phyloP scores from a whole-genome alignment of 1,140 invertebrate genomes.

The Brachionus plicatilis region DNA sequence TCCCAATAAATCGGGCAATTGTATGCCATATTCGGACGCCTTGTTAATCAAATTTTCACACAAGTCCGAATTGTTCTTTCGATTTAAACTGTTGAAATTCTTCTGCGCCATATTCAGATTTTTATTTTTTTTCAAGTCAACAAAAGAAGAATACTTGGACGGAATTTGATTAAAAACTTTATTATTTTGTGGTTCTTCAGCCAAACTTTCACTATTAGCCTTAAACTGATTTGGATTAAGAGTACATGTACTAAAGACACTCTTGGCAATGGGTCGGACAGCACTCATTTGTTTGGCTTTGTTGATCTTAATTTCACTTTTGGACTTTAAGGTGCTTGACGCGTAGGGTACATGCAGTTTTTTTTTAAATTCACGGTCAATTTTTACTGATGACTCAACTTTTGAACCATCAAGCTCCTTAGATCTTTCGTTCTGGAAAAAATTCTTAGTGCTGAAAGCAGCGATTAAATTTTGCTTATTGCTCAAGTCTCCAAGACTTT shows the following conservation, averaged over 20 bases:
- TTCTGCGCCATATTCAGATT: not conserved
- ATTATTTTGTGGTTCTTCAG: not conserved
- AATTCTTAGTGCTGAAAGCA: slow-evolving; percentile 15
- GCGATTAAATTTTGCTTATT: slow-evolving; percentile 3
- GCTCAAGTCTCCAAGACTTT: not conserved
- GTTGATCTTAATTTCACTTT: slow-evolving; percentile 1
- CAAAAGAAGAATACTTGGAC: slow-evolving; percentile 26
- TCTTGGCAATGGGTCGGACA: not conserved
- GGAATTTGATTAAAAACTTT: not conserved
- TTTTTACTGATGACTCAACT: not conserved
- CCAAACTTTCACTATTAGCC: not conserved
- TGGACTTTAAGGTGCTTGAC: not conserved
- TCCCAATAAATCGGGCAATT: not conserved
- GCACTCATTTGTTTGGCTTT: not conserved
- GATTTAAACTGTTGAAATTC: not conserved
- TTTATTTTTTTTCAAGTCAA: slow-evolving; percentile 1
- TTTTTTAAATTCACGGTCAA: not conserved
- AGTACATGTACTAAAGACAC: not conserved
- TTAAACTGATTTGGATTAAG: not conserved
- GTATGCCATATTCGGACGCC: not conserved
- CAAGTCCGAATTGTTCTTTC: not conserved
- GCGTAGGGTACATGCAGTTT: not conserved
- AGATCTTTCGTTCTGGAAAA: not conserved
- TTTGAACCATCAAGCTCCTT: not conserved
- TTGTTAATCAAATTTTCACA: not conserved